A percentile compares a stretch with the other conserved stretches of the same genome.
Conservation (phyloP, 2,113 vertebrate species). For the Formicarius rufipectus region DNA sequence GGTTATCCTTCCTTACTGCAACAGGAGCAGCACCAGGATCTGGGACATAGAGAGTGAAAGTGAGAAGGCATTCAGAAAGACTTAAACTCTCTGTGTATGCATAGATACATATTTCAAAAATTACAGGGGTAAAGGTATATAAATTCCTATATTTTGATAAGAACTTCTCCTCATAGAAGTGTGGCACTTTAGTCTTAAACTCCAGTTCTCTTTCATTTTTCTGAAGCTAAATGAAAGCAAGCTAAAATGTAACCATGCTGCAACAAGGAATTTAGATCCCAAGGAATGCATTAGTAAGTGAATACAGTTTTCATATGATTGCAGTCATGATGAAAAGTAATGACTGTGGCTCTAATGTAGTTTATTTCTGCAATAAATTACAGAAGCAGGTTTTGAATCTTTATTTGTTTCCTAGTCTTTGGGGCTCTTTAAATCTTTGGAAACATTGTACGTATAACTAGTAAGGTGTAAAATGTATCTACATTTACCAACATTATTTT, state of each 20-base stretch:
- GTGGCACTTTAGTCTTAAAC: not conserved
- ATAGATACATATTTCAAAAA: not conserved
- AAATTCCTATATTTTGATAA: not conserved
- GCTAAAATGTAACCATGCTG: not conserved
- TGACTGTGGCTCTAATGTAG: not conserved
- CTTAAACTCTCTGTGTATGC: not conserved
- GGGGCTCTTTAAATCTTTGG: not conserved
- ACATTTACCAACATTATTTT: not conserved
- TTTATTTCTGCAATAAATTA: not conserved
- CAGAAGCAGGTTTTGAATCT: not conserved
- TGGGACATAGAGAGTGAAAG: not conserved
- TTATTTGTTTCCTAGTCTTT: not conserved
- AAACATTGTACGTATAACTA: not conserved
- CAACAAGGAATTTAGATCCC: not conserved
- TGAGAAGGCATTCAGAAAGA: not conserved
- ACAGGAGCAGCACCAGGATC: not conserved
- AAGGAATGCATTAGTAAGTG: not conserved
- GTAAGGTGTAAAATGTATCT: not conserved
- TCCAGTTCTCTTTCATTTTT: not conserved
- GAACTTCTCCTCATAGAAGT: not conserved
- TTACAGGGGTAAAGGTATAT: not conserved
- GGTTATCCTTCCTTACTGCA: not conserved
- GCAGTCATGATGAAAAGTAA: not conserved
- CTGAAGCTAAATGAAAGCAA: not conserved
- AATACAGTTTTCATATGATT: not conserved